Evolutionary conservation across 2,113 vertebrate genomes (phyloP).

Genomic region (Stigmatopora argus): DNA sequence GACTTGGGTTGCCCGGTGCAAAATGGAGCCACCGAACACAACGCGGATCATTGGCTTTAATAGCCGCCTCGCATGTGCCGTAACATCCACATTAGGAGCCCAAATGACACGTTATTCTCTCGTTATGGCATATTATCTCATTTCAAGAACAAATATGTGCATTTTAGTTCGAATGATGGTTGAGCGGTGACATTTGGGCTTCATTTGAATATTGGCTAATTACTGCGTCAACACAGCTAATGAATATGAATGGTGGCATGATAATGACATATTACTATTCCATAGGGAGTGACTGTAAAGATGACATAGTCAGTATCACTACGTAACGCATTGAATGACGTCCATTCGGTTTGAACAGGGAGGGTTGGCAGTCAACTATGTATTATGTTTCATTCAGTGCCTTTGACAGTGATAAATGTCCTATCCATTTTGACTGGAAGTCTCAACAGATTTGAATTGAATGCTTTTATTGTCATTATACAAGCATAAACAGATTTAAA

Average conservation of each 20-base stretch:
- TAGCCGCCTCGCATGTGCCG: background rate
- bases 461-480: no score
- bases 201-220: background rate
- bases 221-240: background rate
- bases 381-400: no score
- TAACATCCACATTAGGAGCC: background rate
- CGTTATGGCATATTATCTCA: background rate
- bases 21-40: background rate
- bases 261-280: background rate
- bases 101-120: background rate
- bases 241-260: background rate
- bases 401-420: no score
- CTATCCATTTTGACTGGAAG: no score
- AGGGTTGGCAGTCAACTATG: no score
- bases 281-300: background rate
- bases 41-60: background rate
- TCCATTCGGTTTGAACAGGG: no score
- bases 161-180: background rate
- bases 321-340: no score
- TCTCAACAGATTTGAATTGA: no score
- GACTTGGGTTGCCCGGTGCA: background rate
- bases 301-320: background rate
- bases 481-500: no score
- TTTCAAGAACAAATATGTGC: background rate
- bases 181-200: conserved; percentile 14